phyloP scores from a whole-genome alignment of 1,140 invertebrate species.

The Drosophila tropicalis region DNA sequence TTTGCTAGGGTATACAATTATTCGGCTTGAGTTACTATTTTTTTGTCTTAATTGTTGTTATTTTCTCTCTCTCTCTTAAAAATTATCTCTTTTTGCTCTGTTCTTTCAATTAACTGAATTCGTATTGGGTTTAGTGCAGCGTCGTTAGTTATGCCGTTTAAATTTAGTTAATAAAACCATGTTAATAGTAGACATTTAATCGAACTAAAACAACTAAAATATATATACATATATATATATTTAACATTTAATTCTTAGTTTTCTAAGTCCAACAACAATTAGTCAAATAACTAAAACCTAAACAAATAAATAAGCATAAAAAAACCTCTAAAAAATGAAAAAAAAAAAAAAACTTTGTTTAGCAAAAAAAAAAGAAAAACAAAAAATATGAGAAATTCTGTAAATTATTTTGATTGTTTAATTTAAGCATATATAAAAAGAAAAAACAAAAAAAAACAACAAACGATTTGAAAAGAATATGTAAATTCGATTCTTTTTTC shows the following conservation, averaged over 20 bases:
- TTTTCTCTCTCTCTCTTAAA: slow-evolving; percentile 22
- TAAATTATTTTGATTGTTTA: slow-evolving; percentile 78
- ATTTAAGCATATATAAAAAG: slow-evolving; percentile 56
- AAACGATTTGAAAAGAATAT: slow-evolving; percentile 77
- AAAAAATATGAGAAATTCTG: slow-evolving; percentile 73
- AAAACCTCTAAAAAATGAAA: slow-evolving; percentile 37
- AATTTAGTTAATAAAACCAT: slow-evolving; percentile 71
- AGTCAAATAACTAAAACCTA: slow-evolving; percentile 69
- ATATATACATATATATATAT: neutral
- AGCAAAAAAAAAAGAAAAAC: slow-evolving; percentile 58
- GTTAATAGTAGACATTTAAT: slow-evolving; percentile 74
- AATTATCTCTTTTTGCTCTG: slow-evolving; percentile 38
- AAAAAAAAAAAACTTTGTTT: slow-evolving; percentile 54
- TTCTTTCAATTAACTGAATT: slow-evolving; percentile 38
- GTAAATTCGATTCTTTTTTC: slow-evolving; percentile 77
- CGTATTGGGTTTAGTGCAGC: slow-evolving; percentile 76
- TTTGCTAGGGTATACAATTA: neutral
- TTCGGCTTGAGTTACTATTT: slow-evolving; percentile 20
- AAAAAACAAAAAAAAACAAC: slow-evolving; percentile 37
- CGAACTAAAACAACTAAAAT: slow-evolving; percentile 58
- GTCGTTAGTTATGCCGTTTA: slow-evolving; percentile 79
- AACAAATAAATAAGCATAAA: slow-evolving; percentile 35
- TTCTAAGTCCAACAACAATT: slow-evolving; percentile 72
- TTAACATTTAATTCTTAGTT: slow-evolving; percentile 59
- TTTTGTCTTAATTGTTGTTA: slow-evolving; percentile 43